Evolutionary conservation across 1,140 invertebrate species (phyloP), one percentile per base, ranked within the genome.

Genomic region (Colletes latitarsis): DNA sequence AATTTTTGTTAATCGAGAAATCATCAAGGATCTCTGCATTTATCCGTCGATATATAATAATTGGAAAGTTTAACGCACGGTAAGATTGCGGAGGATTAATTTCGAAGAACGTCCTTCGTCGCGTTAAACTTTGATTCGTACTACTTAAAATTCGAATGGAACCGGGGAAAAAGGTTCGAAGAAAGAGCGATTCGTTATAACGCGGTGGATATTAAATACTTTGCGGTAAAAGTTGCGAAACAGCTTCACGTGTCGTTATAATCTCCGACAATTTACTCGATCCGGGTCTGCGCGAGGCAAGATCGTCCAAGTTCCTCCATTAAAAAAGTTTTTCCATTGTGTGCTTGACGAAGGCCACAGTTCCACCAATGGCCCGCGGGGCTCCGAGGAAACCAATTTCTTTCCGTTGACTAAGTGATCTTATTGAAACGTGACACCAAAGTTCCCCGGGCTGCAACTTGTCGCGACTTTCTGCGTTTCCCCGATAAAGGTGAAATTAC

Each of bases 311-410:
- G 77, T 79, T 73, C 17, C 60, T 79, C 69, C 70, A 79, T 79
- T 79, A 73, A 79, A 73, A 62, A 79, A 79, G 69, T 79, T 79
- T 73, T n/a, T 39, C 52, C 70, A 57, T 79, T 79, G 69, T 72
- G 69, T 21, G 68, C 14, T 39, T 14, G 64, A 58, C 64, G 74
- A 77, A 46, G 64, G 55, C 39, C 21, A 21, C 58, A 19, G 39
- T 9, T 57, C 19, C 19, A 30, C n/a, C 58, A 46, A 46, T 63
- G 19, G 39, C 70, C 49, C 49, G 39, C 60, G 49, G 30, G 69
- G 39, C 19, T 46, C 6, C 77, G 5, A 17, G 70, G 17, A 73
- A 57, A 79, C 49, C 77, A 73, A 79, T 79, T 49, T 66, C 60
- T 79, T 66, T 73, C 53, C 68, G 58, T 64, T 64, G 60, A 55